These are phyloP conservation scores for Myrmecophaga tridactyla DNA, from an alignment of 2,113 vertebrate genomes.

Conservation along the genomic window DNA sequence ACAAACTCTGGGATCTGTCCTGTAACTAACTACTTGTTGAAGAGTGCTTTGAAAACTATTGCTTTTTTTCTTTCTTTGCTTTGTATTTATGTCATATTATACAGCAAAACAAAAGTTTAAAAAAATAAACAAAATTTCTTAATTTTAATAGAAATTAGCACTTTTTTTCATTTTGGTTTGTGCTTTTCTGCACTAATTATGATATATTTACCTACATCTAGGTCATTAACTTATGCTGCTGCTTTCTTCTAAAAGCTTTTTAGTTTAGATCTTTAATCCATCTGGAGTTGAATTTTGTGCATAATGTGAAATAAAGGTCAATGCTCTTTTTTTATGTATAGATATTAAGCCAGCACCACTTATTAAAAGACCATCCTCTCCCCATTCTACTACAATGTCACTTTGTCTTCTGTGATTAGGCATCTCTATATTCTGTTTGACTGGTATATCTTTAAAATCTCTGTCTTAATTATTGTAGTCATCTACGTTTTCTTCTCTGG, in stretches of 20 bases:
- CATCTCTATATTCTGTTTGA: background rate
- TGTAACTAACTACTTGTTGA: too few species aligned
- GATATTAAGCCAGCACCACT: background rate
- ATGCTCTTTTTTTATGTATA: background rate
- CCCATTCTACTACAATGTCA: background rate
- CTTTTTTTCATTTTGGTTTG: background rate
- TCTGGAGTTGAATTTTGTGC: background rate
- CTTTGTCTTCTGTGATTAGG: background rate
- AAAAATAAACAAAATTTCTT: background rate
- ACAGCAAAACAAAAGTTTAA: too few species aligned
- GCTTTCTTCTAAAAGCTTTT: background rate
- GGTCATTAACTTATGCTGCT: background rate
- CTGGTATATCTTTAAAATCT: background rate
- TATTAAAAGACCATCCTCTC: background rate
- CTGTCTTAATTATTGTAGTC: background rate
- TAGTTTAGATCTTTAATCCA: background rate
- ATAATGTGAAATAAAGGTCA: background rate
- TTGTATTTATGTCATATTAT: too few species aligned
- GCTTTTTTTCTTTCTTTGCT: too few species aligned
- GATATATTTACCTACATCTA: background rate
- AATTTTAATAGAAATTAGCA: constrained; percentile 21
- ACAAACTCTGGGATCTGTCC: too few species aligned
- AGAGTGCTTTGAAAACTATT: too few species aligned
- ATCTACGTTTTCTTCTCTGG: too few species aligned
- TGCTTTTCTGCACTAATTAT: background rate